Conservation (phyloP, 2,888 invertebrate species). For the Pyrrhosoma nymphula region DNA sequence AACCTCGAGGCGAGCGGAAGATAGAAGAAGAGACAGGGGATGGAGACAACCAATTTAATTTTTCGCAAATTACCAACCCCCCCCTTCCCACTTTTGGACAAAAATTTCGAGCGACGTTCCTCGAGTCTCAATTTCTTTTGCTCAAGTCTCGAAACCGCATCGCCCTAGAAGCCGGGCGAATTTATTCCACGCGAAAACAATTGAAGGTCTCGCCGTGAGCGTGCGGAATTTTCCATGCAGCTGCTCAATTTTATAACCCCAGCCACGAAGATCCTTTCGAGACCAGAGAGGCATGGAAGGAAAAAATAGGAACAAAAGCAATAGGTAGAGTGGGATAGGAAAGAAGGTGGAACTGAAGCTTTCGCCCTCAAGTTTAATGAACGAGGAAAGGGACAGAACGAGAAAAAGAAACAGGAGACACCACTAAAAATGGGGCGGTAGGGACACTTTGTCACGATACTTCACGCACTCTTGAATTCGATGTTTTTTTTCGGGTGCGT, state of each 20-base stretch:
- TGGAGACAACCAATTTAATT: not conserved
- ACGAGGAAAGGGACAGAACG: not conserved
- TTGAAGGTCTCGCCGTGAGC: not conserved
- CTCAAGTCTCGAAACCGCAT: not conserved
- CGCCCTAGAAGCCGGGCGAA: not conserved
- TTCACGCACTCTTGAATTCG: conserved; percentile 49
- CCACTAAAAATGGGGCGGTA: not conserved
- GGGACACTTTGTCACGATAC: conserved; percentile 40
- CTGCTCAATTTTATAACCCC: not conserved
- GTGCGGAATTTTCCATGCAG: not conserved
- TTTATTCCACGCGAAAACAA: conserved; percentile 45
- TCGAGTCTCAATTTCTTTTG: not conserved
- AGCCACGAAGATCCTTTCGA: not conserved
- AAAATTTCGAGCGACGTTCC: not conserved
- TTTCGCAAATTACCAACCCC: not conserved
- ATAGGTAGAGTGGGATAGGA: not conserved
- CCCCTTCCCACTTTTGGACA: not conserved
- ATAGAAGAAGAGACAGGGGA: not conserved
- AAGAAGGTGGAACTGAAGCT: no score
- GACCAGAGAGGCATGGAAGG: not conserved
- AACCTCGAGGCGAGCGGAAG: not conserved
- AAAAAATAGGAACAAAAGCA: not conserved
- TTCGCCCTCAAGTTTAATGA: not conserved
- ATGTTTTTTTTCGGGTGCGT: conserved; percentile 36
- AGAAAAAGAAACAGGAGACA: not conserved